Evolutionary conservation across 2,113 vertebrate genomes (phyloP).

Genomic region (Dendropsophus ebraccatus): DNA sequence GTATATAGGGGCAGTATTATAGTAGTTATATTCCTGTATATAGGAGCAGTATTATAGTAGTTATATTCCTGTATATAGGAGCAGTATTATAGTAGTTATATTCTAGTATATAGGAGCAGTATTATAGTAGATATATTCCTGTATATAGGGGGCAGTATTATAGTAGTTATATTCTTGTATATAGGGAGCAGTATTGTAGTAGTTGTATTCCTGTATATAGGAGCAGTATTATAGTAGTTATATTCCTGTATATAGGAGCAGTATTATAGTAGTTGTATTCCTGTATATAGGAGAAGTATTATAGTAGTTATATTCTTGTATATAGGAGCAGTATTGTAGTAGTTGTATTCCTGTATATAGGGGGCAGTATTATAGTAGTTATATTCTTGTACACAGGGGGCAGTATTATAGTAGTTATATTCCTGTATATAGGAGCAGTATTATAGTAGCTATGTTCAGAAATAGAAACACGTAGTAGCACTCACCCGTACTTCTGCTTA

Average conservation of each 20-base stretch:
- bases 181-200: too few species aligned
- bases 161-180: background rate
- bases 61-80: too few species aligned
- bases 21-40: too few species aligned
- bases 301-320: slow-evolving; percentile 2
- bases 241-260: too few species aligned
- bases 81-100: background rate
- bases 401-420: background rate
- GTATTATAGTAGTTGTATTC: too few species aligned
- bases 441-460: slow-evolving; percentile 4
- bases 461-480: too few species aligned
- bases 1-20: too few species aligned
- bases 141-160: background rate
- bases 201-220: too few species aligned
- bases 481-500: too few species aligned
- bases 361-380: background rate
- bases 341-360: background rate
- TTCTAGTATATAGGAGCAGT: background rate
- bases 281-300: background rate
- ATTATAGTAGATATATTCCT: background rate
- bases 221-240: too few species aligned
- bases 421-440: background rate
- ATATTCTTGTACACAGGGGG: background rate
- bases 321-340: background rate
- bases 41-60: too few species aligned